Base-by-base conservation (phyloP, 2,888 invertebrate genomes). In the Drosophila kambysellisi region DNA sequence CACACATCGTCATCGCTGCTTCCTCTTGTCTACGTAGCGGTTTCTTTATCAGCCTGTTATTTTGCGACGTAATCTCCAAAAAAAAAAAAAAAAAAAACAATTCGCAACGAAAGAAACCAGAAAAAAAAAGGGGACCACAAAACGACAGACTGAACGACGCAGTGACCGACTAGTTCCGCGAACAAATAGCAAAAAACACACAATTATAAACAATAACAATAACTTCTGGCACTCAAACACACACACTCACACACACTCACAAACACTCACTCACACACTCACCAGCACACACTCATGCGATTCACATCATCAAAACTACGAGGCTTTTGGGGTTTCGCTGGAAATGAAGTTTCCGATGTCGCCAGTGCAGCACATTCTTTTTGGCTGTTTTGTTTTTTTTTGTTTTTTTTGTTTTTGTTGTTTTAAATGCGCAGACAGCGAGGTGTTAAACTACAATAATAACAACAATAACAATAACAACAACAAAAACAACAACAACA, bases 151-250 rank as follows among this genome's bases (percentile, higher is more conserved):
- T 25, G 12, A 35, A 12, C 17, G 60, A 68, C 53, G 25, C 30
- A 46, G 17, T 35, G 57, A 64, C 63, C 33, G 54, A 64, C 68
- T 59, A 87, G 82, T 88, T 88, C 88, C 84, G 85, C 72, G 62
- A 67, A 62, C 67, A 67, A 57, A 57, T 54, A 61, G 39, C 59
- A 57, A 58, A 29, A 60, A 54, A 37, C 37, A 65, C n/a, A 61
- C 53, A 75, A 68, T 69, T 74, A 74, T 83, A 81, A 84, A 76
- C 75, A 75, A 79, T 62, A 65, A 60, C 41, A 71, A 50, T 46
- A 46, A 15, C 15, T 46, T 25, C 15, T 15, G 15, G 25, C 15
- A 46, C 20, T 11, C 43, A 46, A 43, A 64, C 33, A 37, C 65
- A 60, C 32, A 63, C 54, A 41, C 25, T 17, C 29, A 4, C n/a